Percentiles rank a stretch among this genome's conserved stretches.
phyloP scores from a whole-genome alignment of 1,140 invertebrate species.

The Diuraphis noxia region DNA sequence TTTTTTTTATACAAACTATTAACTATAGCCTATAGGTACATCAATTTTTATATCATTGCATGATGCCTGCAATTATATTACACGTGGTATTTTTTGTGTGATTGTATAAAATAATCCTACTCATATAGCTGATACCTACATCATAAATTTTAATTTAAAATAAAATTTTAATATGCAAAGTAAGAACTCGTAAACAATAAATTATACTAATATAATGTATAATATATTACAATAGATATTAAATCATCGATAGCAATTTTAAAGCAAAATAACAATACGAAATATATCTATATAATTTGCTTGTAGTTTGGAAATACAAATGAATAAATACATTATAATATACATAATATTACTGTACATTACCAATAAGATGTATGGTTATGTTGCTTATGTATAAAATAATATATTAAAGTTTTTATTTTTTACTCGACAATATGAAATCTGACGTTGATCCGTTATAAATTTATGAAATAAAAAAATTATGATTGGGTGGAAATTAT shows the following conservation, averaged over 20 bases:
- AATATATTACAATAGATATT: neutral
- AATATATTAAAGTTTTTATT: neutral
- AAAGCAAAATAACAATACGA: neutral
- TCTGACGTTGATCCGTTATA: neutral
- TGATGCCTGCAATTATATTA: neutral
- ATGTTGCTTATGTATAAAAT: neutral
- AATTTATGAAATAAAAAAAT: neutral
- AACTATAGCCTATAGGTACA: too few species aligned
- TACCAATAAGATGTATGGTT: neutral
- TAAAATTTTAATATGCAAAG: neutral
- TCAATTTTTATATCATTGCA: neutral
- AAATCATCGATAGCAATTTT: constrained; percentile 1
- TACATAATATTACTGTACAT: neutral
- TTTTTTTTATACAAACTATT: neutral
- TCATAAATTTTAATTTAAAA: neutral
- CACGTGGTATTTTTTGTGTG: neutral
- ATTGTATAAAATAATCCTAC: constrained; percentile 19
- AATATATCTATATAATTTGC: neutral
- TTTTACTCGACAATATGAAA: neutral
- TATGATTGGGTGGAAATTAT: neutral
- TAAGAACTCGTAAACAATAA: neutral
- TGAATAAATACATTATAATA: constrained; percentile 20
- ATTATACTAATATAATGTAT: neutral
- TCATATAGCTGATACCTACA: neutral
- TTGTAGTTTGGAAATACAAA: neutral